phyloP scores from a whole-genome alignment of 2,113 vertebrate genomes.

The Carettochelys insculpta region DNA sequence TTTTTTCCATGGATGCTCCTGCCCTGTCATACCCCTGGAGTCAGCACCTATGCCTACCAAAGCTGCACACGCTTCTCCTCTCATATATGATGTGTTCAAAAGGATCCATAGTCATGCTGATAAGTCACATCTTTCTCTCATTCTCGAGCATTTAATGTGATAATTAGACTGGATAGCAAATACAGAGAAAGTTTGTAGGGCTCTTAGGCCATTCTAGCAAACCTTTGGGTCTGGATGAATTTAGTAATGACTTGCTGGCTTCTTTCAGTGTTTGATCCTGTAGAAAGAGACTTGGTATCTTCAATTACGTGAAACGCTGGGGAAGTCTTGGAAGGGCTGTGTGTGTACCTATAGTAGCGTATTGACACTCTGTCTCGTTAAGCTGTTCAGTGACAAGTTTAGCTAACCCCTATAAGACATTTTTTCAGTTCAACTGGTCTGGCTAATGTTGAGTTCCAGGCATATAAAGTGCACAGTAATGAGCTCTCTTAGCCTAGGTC shows the following conservation, averaged over 20 bases:
- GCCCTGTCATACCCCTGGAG: no score
- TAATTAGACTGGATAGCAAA: conserved; percentile 61
- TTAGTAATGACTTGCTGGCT: conserved; percentile 71
- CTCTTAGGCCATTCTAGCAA: conserved; percentile 67
- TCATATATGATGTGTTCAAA: conserved; percentile 62
- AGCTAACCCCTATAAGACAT: neutral
- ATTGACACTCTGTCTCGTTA: neutral
- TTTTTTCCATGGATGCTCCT: no score
- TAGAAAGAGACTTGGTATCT: neutral
- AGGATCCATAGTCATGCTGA: conserved; percentile 53
- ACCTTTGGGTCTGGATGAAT: conserved; percentile 50
- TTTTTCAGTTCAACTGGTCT: conserved; percentile 9
- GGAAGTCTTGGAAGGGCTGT: neutral
- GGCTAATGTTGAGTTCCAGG: neutral
- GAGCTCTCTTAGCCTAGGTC: neutral
- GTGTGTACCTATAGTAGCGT: neutral
- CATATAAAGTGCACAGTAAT: conserved; percentile 41
- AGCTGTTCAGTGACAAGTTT: conserved; percentile 30
- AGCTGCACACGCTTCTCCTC: conserved; percentile 7
- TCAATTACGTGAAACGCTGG: conserved; percentile 2
- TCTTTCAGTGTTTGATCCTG: conserved; percentile 46
- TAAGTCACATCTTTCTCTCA: conserved; percentile 68
- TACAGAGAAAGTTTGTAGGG: conserved; percentile 58
- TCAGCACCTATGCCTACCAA: neutral
- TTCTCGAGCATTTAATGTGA: conserved; percentile 61